Conservation (phyloP, 2,888 invertebrate genomes). For the Elegia similella region DNA sequence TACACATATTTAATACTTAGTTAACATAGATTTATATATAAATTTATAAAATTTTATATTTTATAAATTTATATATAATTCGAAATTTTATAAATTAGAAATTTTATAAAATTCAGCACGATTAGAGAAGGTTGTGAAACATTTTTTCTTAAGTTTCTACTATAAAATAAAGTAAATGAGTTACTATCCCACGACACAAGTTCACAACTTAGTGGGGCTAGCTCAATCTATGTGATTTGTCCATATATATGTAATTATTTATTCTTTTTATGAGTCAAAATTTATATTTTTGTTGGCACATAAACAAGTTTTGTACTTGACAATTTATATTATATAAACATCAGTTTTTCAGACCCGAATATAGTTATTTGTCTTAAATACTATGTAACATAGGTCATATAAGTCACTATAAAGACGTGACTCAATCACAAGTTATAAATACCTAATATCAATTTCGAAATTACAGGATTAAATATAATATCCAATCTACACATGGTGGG, state of each 20-base stretch:
- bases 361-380: slow-evolving; percentile 1
- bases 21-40: neutral
- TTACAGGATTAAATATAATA: neutral
- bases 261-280: neutral
- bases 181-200: too few species aligned
- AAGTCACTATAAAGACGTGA: neutral
- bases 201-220: too few species aligned
- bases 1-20: neutral
- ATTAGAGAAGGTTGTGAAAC: neutral
- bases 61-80: too few species aligned
- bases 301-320: slow-evolving; percentile 10
- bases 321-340: neutral
- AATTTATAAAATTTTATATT: too few species aligned
- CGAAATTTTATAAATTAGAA: too few species aligned
- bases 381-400: neutral
- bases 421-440: neutral
- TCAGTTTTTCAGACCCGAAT: slow-evolving; percentile 6
- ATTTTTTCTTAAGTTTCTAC: too few species aligned
- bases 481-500: neutral
- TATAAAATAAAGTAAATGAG: too few species aligned
- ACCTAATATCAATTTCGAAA: neutral
- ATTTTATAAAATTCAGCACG: neutral
- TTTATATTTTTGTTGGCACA: slow-evolving; percentile 6
- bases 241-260: too few species aligned
- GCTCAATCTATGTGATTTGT: too few species aligned